A percentile compares a stretch with the other conserved stretches of the same genome.
Evolutionary conservation across 2,797 vertebrate species (phyloP).

Genomic region (Loriculus beryllinus): DNA sequence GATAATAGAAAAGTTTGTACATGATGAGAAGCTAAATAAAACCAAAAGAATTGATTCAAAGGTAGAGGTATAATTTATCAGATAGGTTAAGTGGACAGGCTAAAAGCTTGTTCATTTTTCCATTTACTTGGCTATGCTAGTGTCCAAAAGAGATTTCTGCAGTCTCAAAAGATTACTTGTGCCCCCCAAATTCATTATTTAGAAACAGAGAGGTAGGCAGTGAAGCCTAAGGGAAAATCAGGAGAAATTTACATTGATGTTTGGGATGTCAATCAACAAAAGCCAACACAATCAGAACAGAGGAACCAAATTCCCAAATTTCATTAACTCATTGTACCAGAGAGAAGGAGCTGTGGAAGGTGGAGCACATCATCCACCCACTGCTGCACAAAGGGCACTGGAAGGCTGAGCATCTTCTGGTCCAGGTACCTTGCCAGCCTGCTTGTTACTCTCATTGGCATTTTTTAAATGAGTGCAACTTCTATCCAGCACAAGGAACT

Average conservation of each 20-base stretch:
- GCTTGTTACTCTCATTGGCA: not conserved
- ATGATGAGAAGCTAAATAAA: not conserved
- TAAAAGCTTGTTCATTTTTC: not conserved
- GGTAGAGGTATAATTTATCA: not conserved
- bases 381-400: rapidly evolving
- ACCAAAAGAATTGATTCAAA: not conserved
- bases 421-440: not conserved
- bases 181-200: not conserved
- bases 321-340: not conserved
- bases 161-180: not conserved
- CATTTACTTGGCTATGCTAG: not conserved
- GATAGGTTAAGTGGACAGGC: not conserved
- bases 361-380: not conserved
- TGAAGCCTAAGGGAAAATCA: not conserved
- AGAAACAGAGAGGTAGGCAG: not conserved
- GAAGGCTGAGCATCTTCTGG: not conserved
- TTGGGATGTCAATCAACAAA: not conserved
- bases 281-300: not conserved
- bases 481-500: not conserved
- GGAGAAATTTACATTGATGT: not conserved
- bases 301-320: not conserved
- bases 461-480: not conserved
- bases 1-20: not conserved
- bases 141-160: not conserved
- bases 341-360: not conserved